Evolutionary conservation across 2,888 invertebrate species (phyloP), one percentile per base, ranked within the genome.

Genomic region (Monopis laevigella): DNA sequence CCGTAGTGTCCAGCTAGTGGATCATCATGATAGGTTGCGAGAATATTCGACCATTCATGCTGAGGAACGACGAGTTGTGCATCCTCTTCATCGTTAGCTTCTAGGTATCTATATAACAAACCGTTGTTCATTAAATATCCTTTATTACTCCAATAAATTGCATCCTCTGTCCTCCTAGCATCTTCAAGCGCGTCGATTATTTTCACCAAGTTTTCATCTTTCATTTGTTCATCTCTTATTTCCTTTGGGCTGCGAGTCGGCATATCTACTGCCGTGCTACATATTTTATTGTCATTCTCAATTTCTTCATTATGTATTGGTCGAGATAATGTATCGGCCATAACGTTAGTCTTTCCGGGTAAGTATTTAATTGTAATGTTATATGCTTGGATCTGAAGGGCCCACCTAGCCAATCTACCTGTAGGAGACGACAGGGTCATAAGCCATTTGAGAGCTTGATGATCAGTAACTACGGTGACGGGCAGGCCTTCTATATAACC

Each of bases 321-420:
- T 29, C 64, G 40, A 0, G 58, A 59, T n/a, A 70, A 41, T 2
- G 55, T 52, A 46, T 74, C 69, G 1, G 65, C 67, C 1, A 62
- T 44, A 5, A 50, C 49, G 45, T 68, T 41, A 1, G 39, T 18
- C 14, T 26, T 35, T 1, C 41, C 44, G 2, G 44, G 41, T 2
- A 30, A 49, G 41, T 71, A 65, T 6, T 49, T 43, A 7, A 70
- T 55, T 1, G 52, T 48, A 10, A 67, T 46, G 21, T 65, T 51
- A 44, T 55, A 67, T 5, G 53, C 46, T 45, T 68, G 62, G 1
- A 77, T 43, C 2, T 44, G 32, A 3, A 75, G 40, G 1, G 60
- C 59, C 74, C 73, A 77, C 14, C 70, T 43, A 1, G 64, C 63
- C 1, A 80, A 46, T 27, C 73, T 43, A 17, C 67, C 66, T 4